phyloP scores from a whole-genome alignment of 2,888 invertebrate species.

The Drosophila picticornis region DNA sequence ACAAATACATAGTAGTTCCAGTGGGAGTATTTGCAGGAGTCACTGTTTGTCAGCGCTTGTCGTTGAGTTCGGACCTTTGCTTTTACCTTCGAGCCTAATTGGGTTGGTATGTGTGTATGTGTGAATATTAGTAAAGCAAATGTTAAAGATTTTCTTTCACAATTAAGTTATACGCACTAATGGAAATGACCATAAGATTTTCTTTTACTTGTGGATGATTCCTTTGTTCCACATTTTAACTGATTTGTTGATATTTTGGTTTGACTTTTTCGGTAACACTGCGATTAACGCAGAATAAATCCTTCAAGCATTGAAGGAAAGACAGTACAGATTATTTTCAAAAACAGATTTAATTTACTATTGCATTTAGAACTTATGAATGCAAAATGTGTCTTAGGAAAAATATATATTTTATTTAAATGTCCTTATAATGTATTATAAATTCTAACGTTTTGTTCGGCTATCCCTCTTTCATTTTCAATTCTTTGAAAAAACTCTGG shows the following conservation, averaged over 20 bases:
- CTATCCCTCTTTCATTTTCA: not conserved
- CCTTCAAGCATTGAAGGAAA: not conserved
- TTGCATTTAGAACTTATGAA: not conserved
- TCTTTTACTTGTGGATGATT: not conserved
- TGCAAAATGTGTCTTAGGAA: not conserved
- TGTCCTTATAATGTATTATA: not conserved
- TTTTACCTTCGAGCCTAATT: constrained; percentile 61
- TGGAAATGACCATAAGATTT: not conserved
- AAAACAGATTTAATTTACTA: not conserved
- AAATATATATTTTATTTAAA: not conserved
- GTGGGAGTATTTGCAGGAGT: constrained; percentile 1
- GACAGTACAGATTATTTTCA: not conserved
- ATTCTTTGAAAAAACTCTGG: constrained; percentile 3
- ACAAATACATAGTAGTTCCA: constrained; percentile 15
- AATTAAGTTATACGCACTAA: not conserved
- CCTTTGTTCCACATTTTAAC: not conserved
- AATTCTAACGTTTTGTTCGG: not conserved
- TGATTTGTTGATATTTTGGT: not conserved
- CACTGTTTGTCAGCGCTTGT: constrained; percentile 36
- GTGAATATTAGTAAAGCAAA: not conserved
- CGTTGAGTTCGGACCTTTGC: constrained; percentile 47
- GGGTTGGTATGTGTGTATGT: constrained; percentile 6
- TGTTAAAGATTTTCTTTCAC: not conserved
- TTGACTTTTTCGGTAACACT: not conserved
- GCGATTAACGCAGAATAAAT: not conserved